These are phyloP conservation scores for Sus cebifrons DNA, from an alignment of 2,797 vertebrate genomes.

Conservation along the genomic window DNA sequence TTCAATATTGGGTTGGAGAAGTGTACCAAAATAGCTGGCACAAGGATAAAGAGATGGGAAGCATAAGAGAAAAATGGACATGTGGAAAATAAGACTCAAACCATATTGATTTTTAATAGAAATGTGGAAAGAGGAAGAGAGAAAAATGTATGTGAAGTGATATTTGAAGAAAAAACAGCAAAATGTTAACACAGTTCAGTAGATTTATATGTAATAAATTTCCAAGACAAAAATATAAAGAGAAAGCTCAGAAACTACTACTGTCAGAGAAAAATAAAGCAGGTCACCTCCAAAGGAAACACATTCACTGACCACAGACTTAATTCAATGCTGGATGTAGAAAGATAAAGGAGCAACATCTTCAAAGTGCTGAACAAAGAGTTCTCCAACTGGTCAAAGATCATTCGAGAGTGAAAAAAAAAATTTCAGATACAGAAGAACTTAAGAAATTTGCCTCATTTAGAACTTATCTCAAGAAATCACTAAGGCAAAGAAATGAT, in stretches of 20 bases:
- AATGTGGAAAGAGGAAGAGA: background rate
- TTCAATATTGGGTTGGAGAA: background rate
- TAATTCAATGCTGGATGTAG: background rate
- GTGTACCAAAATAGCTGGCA: background rate
- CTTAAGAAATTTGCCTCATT: background rate
- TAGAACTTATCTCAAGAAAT: background rate
- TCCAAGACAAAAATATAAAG: background rate
- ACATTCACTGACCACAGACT: background rate
- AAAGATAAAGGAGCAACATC: background rate
- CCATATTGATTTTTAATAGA: background rate
- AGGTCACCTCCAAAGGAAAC: conserved; percentile 47
- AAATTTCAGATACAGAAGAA: background rate
- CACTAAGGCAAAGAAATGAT: background rate
- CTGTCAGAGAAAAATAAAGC: conserved; percentile 24
- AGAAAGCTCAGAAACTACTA: background rate
- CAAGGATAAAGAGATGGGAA: background rate
- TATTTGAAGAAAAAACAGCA: conserved; percentile 1
- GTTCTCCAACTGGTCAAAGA: background rate
- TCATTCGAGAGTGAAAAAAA: background rate
- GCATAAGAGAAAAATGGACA: background rate
- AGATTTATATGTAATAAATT: background rate
- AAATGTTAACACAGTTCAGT: background rate
- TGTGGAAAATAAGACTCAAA: background rate
- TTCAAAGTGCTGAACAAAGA: conserved; percentile 15
- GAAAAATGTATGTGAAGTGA: background rate